Evolutionary conservation across 2,113 vertebrate species (phyloP), one percentile per base, ranked within the genome.

Genomic region (Hemiprocne comata): DNA sequence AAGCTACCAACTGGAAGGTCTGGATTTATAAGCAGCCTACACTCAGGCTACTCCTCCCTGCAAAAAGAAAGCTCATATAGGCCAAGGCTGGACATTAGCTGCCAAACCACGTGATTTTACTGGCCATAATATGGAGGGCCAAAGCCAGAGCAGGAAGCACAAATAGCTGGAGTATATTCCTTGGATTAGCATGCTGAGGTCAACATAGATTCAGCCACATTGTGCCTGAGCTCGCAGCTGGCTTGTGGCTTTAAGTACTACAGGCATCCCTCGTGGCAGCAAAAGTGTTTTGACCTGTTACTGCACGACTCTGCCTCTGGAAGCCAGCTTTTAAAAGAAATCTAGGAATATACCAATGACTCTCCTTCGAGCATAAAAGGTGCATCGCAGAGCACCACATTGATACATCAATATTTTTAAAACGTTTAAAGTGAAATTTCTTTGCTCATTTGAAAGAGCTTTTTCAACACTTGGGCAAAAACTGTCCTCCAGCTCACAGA

Each of bases 351-450:
- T 36, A 86, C 29, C 44, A 46, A 4, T 14, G 57, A 54, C 15
- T 26, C 26, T 23, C 15, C 40, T 53, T 78, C 50, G 72, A 71
- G 48, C 48, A 57, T 55, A 78, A 55, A 75, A 86, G 55, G 83
- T 60, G 20, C 25, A 57, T 40, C 81, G 71, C 60, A 93, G 64
- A 93, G 11, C n/a, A 90, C 14, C 17, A 58, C 38, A 17, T 26
- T 60, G n/a, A 46, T 85, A 55, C 26, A 51, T 51, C 38, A 42
- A 5, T 85, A 79, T 44, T 89, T 91, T 81, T 8, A 0, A 87
- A 87, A 93, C 17, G 28, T 62, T 94, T 75, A 44, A 85, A 79
- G n/a, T 74, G 29, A 86, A 38, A 80, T 93, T 82, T 90, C 46
- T 86, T 83, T 86, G 64, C 42, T 70, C 42, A 60, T 79, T 91